Percentiles rank a stretch among this genome's conserved stretches.
phyloP scores from a whole-genome alignment of 2,797 vertebrate species.

The Gobionotothen gibberifrons region DNA sequence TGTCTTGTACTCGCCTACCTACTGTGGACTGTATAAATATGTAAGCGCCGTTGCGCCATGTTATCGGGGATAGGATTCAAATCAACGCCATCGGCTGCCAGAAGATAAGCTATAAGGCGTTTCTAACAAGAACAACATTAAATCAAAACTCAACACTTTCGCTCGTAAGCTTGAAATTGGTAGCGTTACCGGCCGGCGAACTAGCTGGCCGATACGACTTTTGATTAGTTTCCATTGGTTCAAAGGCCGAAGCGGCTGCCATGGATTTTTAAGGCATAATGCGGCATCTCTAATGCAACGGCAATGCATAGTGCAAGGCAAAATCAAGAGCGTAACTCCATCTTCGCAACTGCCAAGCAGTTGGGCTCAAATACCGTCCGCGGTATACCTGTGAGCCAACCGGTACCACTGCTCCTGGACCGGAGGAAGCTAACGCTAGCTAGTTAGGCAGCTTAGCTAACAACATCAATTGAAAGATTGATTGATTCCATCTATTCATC shows the following conservation, averaged over 20 bases:
- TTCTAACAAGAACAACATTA: background rate
- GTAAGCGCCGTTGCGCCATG: constrained; percentile 16
- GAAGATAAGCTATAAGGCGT: rapidly evolving
- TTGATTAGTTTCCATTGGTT: background rate
- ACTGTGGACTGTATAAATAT: constrained; percentile 44
- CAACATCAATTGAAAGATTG: background rate
- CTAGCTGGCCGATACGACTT: constrained; percentile 35
- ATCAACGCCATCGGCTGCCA: rapidly evolving
- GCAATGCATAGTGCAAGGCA: constrained; percentile 84
- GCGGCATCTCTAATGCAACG: constrained; percentile 82
- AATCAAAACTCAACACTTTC: background rate
- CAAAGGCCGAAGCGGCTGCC: constrained; percentile 69
- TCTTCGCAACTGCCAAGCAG: constrained; percentile 84
- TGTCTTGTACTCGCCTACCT: background rate
- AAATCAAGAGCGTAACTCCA: constrained; percentile 66
- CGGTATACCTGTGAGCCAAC: constrained; percentile 83
- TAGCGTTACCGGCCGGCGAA: constrained; percentile 13
- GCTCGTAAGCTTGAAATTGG: rapidly evolving
- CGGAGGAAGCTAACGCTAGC: constrained; percentile 81
- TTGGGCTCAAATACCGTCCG: constrained; percentile 82
- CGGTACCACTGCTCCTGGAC: constrained; percentile 83
- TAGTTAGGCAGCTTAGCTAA: constrained; percentile 57
- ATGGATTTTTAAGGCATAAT: constrained; percentile 86
- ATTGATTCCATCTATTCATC: constrained; percentile 51
- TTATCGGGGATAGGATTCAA: constrained; percentile 33